Evolutionary conservation across 2,797 vertebrate species (phyloP).

Genomic region (Sebastes trivittatus): DNA sequence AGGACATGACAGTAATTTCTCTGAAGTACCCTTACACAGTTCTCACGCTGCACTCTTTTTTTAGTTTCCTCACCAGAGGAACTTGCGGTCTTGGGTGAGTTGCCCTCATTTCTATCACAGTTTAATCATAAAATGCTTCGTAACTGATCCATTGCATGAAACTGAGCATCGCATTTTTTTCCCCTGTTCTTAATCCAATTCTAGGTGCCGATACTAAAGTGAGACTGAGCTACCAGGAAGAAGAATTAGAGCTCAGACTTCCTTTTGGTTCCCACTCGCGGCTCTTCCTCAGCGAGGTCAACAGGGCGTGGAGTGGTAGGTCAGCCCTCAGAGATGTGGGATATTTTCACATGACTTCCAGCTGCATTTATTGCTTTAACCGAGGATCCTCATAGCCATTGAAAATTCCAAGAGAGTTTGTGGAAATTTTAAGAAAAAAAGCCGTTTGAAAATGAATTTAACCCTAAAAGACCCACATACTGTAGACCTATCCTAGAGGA

Average conservation of each 20-base stretch:
- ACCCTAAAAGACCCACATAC: too few species aligned
- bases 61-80: slow-evolving; percentile 83
- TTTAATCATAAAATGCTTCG: background rate
- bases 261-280: slow-evolving; percentile 93
- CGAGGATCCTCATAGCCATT: background rate
- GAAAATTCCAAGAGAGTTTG: background rate
- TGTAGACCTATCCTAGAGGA: rapidly evolving
- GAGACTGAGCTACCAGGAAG: slow-evolving; percentile 78
- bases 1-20: background rate
- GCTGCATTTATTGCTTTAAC: background rate
- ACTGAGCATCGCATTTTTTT: background rate
- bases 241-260: slow-evolving; percentile 81
- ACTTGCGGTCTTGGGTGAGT: slow-evolving; percentile 84
- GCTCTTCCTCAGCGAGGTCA: slow-evolving; percentile 87
- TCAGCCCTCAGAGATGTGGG: background rate
- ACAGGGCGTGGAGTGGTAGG: slow-evolving; percentile 87
- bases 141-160: background rate
- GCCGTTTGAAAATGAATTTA: background rate
- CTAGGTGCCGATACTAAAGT: slow-evolving; percentile 90
- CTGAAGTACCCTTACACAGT: background rate
- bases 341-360: background rate
- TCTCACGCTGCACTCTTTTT: slow-evolving; percentile 11
- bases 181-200: background rate
- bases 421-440: background rate
- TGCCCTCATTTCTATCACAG: background rate